These are phyloP conservation scores for Sogatella furcifera DNA, from an alignment of 1,140 invertebrate genomes.

Conservation along the genomic window DNA sequence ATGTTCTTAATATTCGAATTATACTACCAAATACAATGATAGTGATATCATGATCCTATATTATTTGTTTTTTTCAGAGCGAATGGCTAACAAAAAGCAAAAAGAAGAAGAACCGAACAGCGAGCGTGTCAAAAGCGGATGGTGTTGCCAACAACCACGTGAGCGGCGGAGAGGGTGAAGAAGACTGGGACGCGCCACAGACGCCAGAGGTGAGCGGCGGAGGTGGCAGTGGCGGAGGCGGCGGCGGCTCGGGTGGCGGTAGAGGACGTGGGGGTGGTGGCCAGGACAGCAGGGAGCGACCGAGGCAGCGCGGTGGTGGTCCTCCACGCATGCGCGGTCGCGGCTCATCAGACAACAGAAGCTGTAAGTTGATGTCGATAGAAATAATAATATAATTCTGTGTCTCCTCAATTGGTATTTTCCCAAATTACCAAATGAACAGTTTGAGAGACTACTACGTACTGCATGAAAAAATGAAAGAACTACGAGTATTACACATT, in stretches of 20 bases:
- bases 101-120: conserved; percentile 52
- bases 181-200: conserved; percentile 32
- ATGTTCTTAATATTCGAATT: too few species aligned
- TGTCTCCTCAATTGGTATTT: too few species aligned
- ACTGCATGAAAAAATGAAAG: too few species aligned
- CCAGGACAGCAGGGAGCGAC: conserved; percentile 34
- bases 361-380: conserved; percentile 39
- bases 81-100: conserved; percentile 70
- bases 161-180: conserved; percentile 25
- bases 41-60: too few species aligned
- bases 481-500: too few species aligned
- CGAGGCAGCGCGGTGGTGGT: conserved; percentile 34
- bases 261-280: conserved; percentile 37
- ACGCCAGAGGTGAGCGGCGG: conserved; percentile 1
- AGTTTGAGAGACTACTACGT: too few species aligned
- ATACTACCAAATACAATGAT: too few species aligned
- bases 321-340: conserved; percentile 38
- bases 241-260: conserved; percentile 32
- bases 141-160: conserved; percentile 15
- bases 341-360: conserved; percentile 35
- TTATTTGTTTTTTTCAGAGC: conserved; percentile 39
- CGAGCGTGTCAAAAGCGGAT: conserved; percentile 21
- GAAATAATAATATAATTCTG: too few species aligned
- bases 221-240: conserved; percentile 33
- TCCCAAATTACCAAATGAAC: too few species aligned